phyloP scores from a whole-genome alignment of 2,888 invertebrate genomes.

The Zhuqinia jingwanae region DNA sequence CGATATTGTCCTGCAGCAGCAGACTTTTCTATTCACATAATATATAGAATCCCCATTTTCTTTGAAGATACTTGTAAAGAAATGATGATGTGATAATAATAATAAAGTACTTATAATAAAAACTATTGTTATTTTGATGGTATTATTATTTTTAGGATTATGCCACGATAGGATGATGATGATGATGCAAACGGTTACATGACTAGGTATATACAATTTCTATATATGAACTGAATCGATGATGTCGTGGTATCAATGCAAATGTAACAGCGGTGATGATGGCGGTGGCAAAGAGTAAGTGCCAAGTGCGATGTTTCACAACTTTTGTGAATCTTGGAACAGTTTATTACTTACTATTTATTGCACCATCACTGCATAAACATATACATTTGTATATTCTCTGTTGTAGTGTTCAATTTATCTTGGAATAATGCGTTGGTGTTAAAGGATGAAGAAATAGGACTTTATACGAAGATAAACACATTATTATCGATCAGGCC shows the following conservation, averaged over 20 bases:
- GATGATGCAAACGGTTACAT: not conserved
- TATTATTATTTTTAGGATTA: not conserved
- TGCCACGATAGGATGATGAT: not conserved
- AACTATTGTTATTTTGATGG: conserved; percentile 4
- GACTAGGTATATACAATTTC: not conserved
- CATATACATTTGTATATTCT: not conserved
- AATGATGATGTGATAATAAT: conserved; percentile 13
- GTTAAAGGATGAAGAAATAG: not conserved
- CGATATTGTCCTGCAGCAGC: too few species aligned
- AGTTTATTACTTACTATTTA: conserved; percentile 1
- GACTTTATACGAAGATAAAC: not conserved
- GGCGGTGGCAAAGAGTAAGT: not conserved
- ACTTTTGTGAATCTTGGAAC: conserved; percentile 6
- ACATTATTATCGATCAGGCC: not conserved
- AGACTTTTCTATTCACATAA: too few species aligned
- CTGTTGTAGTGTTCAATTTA: not conserved
- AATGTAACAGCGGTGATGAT: not conserved
- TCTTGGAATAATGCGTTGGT: not conserved
- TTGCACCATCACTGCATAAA: not conserved
- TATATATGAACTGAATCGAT: too few species aligned
- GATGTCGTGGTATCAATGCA: too few species aligned
- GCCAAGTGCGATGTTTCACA: conserved; percentile 7
- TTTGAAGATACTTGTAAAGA: conserved; percentile 33
- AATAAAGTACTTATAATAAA: conserved; percentile 2
- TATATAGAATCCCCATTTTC: too few species aligned